Conservation (phyloP, 2,797 vertebrate species). For the Scolopax bukidnonensis region DNA sequence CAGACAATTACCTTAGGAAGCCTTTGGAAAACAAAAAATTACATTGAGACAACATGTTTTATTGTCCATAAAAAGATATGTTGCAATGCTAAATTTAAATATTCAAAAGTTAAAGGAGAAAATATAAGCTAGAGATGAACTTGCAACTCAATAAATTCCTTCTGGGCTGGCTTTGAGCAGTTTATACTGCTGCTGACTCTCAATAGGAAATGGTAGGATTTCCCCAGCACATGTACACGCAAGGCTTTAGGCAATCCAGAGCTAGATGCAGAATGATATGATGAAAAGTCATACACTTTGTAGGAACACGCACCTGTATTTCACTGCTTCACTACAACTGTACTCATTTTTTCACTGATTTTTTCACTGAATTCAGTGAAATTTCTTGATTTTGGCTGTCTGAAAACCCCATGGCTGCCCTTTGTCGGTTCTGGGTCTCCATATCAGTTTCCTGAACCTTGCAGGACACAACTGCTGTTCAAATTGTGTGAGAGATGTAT, state of each 20-base stretch:
- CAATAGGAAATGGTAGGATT: not conserved
- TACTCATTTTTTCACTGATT: not conserved
- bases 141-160: not conserved
- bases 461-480: not conserved
- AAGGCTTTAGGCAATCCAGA: no score
- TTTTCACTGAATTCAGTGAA: no score
- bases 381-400: not conserved
- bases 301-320: not conserved
- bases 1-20: not conserved
- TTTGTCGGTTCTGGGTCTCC: not conserved
- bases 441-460: not conserved
- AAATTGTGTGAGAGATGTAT: not conserved
- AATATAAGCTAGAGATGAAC: not conserved
- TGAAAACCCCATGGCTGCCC: not conserved
- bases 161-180: not conserved
- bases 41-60: not conserved
- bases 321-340: not conserved
- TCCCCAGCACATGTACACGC: no score
- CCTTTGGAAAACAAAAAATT: not conserved
- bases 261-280: not conserved
- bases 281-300: not conserved
- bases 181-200: no score
- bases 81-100: not conserved
- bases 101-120: not conserved
- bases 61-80: not conserved